Evolutionary conservation across 2,797 vertebrate genomes (phyloP).

Genomic region (Poeciliopsis paucimaculata): DNA sequence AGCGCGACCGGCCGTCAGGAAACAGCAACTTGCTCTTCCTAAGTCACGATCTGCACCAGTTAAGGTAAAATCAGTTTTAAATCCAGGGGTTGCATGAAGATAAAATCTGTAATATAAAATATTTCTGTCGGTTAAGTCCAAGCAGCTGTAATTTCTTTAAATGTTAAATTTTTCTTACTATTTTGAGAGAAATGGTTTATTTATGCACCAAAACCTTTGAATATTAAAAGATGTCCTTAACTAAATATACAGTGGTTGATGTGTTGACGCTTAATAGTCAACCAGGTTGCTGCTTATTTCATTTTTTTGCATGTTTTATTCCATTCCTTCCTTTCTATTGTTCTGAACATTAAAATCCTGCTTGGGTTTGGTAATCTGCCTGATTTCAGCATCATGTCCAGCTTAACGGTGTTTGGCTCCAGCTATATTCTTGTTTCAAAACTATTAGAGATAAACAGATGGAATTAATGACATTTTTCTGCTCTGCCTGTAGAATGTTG

Average conservation of each 20-base stretch:
- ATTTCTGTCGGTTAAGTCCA: background rate
- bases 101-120: background rate
- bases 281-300: background rate
- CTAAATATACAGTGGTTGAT: background rate
- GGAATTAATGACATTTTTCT: background rate
- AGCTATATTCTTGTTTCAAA: background rate
- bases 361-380: background rate
- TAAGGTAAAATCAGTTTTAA: conserved; percentile 56
- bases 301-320: background rate
- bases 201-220: background rate
- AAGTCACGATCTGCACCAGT: conserved; percentile 24
- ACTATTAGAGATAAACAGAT: background rate
- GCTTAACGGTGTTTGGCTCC: background rate
- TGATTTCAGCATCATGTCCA: background rate
- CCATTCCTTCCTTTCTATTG: background rate
- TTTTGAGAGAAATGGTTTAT: background rate
- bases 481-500: conserved; percentile 48
- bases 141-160: background rate
- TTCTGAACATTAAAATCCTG: background rate
- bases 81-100: background rate
- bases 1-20: conserved; percentile 35
- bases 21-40: conserved; percentile 16
- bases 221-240: background rate
- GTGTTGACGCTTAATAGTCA: background rate
- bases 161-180: background rate